Base-by-base conservation (phyloP, 2,888 invertebrate genomes). In the Scaptomyza tumidula region DNA sequence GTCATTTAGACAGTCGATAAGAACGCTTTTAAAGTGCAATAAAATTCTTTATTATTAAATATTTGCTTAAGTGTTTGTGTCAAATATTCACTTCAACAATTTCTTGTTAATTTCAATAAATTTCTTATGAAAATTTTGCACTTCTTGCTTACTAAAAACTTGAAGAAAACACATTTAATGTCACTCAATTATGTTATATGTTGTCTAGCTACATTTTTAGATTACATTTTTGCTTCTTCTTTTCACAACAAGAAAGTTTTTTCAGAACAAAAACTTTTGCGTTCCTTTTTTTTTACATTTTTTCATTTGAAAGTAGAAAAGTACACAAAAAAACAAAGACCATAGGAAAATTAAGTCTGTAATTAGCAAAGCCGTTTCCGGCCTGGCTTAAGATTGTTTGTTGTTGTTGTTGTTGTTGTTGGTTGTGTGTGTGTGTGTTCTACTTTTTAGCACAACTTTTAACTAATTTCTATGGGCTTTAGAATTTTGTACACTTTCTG, bases 321-420 rank as follows among this genome's bases (percentile, higher is more conserved):
- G 41, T 16, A 16, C 16, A 41, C 7, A 14, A 41, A 14, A 41
- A 9, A 16, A 16, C 0, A 10, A 16, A 10, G 14, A 9, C 14
- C 43, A 24, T 33, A 43, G 14, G 13, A 54, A 44, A 33, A 33
- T 59, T 35, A 35, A 59, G 27, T 44, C 33, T 27, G 43, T 43
- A 54, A 54, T 35, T 59, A 54, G 55, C 43, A 33, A 54, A 44
- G 43, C 35, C 43, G 33, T 53, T 35, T 13, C 33, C 16, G 13
- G 11, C 11, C 10, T 3, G 35, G 37, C 24, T 37, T 50, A 24
- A 37, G 9, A 50, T 24, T 29, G 35, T 33, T 19, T 5, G 7
- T 24, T 3, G 6, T 29, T 37, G 13, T 37, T 37, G 35, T 37
- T 37, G 35, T 48, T 48, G 1, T 2, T 29, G 27, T 29, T 24